Evolutionary conservation across 2,113 vertebrate genomes (phyloP).

Genomic region (Antechinus stuartii): DNA sequence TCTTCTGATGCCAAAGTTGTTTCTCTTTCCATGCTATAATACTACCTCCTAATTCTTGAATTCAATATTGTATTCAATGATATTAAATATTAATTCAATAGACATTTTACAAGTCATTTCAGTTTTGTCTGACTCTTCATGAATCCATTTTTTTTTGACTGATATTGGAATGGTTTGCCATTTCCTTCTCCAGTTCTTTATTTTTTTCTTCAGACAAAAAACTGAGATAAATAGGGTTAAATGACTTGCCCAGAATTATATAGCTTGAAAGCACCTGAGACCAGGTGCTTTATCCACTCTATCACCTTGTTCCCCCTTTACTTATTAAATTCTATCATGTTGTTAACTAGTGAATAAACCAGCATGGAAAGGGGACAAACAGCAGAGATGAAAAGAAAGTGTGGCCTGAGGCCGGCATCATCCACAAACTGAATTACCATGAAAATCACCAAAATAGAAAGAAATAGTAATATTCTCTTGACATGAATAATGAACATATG

Average conservation of each 20-base stretch:
- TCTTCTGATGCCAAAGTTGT: background rate
- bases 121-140: background rate
- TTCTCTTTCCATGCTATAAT: background rate
- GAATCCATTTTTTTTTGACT: background rate
- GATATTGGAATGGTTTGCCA: background rate
- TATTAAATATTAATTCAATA: too few species aligned
- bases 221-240: background rate
- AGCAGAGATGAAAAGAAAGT: background rate
- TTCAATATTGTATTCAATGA: background rate
- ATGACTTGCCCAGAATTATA: background rate
- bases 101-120: background rate
- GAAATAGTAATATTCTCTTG: background rate
- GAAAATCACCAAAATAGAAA: background rate
- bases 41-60: background rate
- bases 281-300: background rate
- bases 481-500: constrained; percentile 5
- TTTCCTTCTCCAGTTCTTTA: background rate
- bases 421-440: background rate
- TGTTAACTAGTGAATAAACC: background rate
- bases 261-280: background rate
- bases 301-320: background rate
- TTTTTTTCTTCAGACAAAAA: background rate
- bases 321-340: background rate
- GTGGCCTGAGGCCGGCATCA: background rate
- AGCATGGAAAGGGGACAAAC: background rate